Base-by-base conservation (phyloP, 2,113 vertebrate genomes). In the Lepus timidus region DNA sequence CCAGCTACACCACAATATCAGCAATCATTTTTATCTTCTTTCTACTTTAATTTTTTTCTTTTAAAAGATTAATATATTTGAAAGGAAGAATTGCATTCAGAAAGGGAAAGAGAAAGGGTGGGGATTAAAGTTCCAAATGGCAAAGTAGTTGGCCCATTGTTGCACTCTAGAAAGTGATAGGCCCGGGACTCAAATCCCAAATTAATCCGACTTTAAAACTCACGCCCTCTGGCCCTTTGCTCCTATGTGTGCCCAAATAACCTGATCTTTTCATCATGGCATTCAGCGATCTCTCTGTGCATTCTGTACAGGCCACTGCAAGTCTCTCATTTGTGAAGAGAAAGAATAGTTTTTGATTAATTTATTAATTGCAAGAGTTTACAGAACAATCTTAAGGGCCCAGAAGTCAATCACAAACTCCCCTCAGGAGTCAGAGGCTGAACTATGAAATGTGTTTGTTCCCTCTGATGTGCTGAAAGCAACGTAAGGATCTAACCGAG, bases 401-500 rank as follows among this genome's bases (percentile, higher is more conserved):
- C 67, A 29, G 62, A 91, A 85, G 71, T 88, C 52, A 92, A 80
- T 65, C 27, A 29, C 0, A 75, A 70, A 82, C 39, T 33, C 10
- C 8, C 10, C 16, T 95, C 9, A 29, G 31, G 71, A 76, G 29
- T 71, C 1, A 79, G 55, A 31, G 64, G 64, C 5, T 55, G 62
- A 49, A 62, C 55, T 61, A 80, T 11, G 20, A 89, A 84, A 81
- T 51, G 67, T 31, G 36, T 64, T 19, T 29, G 27, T 4, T 52
- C 7, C 49, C 51, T 58, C 16, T 58, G 51, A 93, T 25, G 10
- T 19, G n/a, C 12, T 68, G 64, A 82, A 95, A 83, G 55, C 25
- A 78, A 82, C 25, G 31, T 62, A 78, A 89, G 89, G 74, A 75
- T 71, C 36, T 88, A 76, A 85, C 61, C 81, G n/a, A 85, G 39